phyloP scores from a whole-genome alignment of 2,113 vertebrate genomes.

The Hippocampus zosterae region DNA sequence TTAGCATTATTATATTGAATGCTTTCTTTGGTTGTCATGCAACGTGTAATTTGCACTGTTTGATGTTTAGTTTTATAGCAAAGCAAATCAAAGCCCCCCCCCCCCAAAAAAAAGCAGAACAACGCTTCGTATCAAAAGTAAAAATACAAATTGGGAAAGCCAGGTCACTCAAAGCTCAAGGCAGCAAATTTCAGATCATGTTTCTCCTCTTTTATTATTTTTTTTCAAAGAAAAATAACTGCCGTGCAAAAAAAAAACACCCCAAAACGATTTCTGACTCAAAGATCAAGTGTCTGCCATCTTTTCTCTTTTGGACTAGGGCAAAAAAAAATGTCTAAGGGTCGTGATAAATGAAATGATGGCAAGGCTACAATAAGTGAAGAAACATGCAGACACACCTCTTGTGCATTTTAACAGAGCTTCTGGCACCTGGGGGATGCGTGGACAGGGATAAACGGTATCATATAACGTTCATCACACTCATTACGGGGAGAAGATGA shows the following conservation, averaged over 20 bases:
- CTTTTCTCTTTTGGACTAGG: constrained; percentile 33
- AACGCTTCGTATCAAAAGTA: too few species aligned
- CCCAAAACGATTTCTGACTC: constrained; percentile 18
- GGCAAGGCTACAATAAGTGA: constrained; percentile 25
- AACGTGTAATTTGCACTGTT: neutral
- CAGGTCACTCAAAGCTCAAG: too few species aligned
- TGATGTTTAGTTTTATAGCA: neutral
- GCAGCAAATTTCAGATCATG: too few species aligned
- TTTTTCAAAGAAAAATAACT: constrained; percentile 34
- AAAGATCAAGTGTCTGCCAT: constrained; percentile 47
- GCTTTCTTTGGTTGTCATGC: neutral
- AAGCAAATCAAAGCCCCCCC: constrained; percentile 22
- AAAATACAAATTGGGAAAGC: too few species aligned
- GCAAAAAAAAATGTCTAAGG: constrained; percentile 25
- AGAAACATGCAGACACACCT: constrained; percentile 21
- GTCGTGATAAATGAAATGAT: constrained; percentile 50
- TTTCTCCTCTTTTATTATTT: constrained; percentile 25
- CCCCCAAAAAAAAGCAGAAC: neutral
- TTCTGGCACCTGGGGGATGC: constrained; percentile 52
- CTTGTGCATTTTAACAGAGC: constrained; percentile 17
- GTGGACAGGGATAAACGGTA: constrained; percentile 2
- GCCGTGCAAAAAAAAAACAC: constrained; percentile 43
- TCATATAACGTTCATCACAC: constrained; percentile 10
- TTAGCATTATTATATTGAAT: neutral
- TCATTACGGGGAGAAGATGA: constrained; percentile 43